Evolutionary conservation across 2,888 invertebrate genomes (phyloP).

Genomic region (Sepioteuthis lessoniana): DNA sequence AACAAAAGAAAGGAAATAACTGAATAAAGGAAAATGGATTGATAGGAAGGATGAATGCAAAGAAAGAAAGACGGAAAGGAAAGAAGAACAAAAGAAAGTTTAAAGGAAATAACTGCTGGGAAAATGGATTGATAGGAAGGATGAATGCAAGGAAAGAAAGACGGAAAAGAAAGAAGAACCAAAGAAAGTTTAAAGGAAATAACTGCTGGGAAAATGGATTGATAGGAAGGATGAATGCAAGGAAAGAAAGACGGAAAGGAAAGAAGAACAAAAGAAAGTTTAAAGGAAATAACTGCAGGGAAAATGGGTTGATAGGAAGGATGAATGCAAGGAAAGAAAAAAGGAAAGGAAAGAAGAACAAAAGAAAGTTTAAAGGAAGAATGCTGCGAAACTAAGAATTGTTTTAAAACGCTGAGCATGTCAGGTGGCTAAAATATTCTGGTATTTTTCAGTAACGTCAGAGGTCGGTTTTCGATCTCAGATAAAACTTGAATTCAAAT

Average conservation of each 20-base stretch:
- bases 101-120: no score
- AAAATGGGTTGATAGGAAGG: not conserved
- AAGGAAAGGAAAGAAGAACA: not conserved
- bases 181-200: not conserved
- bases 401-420: no score
- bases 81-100: no score
- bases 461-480: no score
- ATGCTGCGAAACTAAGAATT: not conserved
- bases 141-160: not conserved
- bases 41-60: no score
- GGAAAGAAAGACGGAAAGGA: not conserved
- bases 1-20: no score
- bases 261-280: not conserved
- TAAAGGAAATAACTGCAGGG: not conserved
- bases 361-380: not conserved
- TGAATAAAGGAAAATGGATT: no score
- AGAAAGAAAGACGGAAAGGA: no score
- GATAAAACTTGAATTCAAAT: no score
- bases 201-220: not conserved
- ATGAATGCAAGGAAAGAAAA: not conserved
- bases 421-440: no score
- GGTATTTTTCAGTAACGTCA: no score
- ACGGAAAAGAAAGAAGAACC: not conserved
- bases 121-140: not conserved
- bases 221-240: not conserved